Evolutionary conservation across 1,140 invertebrate genomes (phyloP), one percentile per base, ranked within the genome.

Genomic region (Ridgeia piscesae): DNA sequence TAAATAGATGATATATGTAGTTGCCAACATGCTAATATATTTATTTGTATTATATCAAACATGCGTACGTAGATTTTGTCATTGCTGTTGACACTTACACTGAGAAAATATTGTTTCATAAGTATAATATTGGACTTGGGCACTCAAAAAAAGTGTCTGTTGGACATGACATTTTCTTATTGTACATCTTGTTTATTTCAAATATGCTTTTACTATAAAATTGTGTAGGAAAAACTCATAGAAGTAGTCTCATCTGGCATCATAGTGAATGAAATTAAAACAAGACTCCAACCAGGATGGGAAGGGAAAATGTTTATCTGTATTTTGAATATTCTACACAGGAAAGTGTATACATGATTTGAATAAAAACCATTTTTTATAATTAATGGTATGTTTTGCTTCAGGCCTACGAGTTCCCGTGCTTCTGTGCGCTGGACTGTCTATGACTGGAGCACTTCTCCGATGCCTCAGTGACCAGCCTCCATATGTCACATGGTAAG

Each of bases 391-490:
- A 31, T 92, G 35, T 92, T 1, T 92, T n/a, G n/a, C 50, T 92
- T n/a, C 58, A 93, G 92, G 92, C 58, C 91, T 93, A 17, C 89
- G 92, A 34, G 48, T 91, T 34, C 50, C 92, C 0, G 21, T 91
- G 50, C 33, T 91, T 33, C 6, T 93, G 27, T 50, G 89, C 33
- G 89, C 89, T 21, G 50, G 27, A n/a, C 35, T 93, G 17, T 88
- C 91, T 14, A 35, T 91, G 21, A 33, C 91, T 21, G 77, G 92
- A 34, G 88, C 92, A 33, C 89, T 48, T 0, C 31, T 91, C 14
- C 77, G 92, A 2, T 92, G 92, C 89, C 42, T 92, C n/a, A 91
- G 48, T 1, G 48, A 35, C 34, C 27, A 33, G 33, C 89, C 89
- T 34, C 92, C 92, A 2, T 35, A 50, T 92, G 92, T 89, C 31